These are phyloP conservation scores for Mimas tiliae DNA, from an alignment of 2,888 invertebrate species.

Conservation along the genomic window DNA sequence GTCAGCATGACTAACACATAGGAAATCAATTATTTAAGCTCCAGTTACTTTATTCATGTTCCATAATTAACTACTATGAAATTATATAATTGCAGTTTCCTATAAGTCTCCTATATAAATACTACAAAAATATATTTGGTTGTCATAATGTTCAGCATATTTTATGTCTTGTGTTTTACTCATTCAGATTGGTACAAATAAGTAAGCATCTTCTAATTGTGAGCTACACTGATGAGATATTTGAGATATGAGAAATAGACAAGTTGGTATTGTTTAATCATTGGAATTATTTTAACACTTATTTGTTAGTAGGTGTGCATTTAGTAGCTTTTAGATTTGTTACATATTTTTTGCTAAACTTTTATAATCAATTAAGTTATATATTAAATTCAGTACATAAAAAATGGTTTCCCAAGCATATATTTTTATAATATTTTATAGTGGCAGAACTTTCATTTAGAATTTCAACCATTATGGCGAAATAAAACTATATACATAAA, in stretches of 20 bases:
- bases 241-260: background rate
- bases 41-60: background rate
- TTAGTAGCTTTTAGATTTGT: no score
- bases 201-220: background rate
- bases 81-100: background rate
- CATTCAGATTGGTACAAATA: background rate
- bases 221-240: background rate
- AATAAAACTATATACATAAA: background rate
- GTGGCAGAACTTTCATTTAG: constrained; percentile 10
- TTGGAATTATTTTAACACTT: no score
- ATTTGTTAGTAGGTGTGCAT: no score
- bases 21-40: constrained; percentile 3
- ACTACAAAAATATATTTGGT: background rate
- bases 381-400: no score
- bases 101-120: background rate
- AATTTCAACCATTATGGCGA: background rate
- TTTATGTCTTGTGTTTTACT: background rate
- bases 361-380: no score
- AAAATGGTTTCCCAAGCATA: background rate
- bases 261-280: no score
- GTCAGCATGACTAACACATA: background rate
- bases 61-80: background rate
- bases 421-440: background rate
- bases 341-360: no score
- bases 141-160: no score